These are phyloP conservation scores for Otus sunia DNA, from an alignment of 2,113 vertebrate genomes.

Conservation along the genomic window DNA sequence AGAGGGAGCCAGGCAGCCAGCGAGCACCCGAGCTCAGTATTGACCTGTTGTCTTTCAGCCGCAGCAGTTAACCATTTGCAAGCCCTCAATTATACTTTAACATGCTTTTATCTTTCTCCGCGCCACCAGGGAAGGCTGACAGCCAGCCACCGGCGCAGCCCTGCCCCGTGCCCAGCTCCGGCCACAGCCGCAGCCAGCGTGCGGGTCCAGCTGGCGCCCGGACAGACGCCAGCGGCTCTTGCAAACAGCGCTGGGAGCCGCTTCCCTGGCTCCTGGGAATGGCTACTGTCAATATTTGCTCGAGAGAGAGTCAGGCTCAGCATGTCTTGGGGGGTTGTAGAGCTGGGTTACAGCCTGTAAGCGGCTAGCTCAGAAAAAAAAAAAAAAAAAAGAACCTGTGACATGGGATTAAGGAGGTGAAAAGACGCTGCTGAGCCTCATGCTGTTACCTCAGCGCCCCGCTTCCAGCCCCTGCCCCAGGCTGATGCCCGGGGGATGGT, in stretches of 20 bases:
- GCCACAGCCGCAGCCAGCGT: rapidly evolving
- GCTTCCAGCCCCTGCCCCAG: background rate
- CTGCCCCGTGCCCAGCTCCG: rapidly evolving
- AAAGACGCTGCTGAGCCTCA: background rate
- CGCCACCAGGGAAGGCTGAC: rapidly evolving
- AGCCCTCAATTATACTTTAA: rapidly evolving
- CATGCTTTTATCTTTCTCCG: rapidly evolving
- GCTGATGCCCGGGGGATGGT: background rate
- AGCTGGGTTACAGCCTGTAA: background rate
- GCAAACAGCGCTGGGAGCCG: background rate
- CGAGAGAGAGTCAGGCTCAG: background rate
- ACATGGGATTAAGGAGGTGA: rapidly evolving
- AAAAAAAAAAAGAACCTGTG: background rate
- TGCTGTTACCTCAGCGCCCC: rapidly evolving
- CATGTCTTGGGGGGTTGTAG: rapidly evolving
- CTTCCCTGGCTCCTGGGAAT: background rate
- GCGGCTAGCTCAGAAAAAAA: background rate
- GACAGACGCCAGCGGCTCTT: background rate
- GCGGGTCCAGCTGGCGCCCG: background rate
- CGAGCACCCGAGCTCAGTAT: background rate
- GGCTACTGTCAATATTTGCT: background rate
- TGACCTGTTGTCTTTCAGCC: background rate
- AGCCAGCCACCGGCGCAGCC: background rate
- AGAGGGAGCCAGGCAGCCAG: background rate
- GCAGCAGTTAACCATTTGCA: background rate